These are phyloP conservation scores for Patella depressa DNA, from an alignment of 2,888 invertebrate genomes.

Conservation along the genomic window DNA sequence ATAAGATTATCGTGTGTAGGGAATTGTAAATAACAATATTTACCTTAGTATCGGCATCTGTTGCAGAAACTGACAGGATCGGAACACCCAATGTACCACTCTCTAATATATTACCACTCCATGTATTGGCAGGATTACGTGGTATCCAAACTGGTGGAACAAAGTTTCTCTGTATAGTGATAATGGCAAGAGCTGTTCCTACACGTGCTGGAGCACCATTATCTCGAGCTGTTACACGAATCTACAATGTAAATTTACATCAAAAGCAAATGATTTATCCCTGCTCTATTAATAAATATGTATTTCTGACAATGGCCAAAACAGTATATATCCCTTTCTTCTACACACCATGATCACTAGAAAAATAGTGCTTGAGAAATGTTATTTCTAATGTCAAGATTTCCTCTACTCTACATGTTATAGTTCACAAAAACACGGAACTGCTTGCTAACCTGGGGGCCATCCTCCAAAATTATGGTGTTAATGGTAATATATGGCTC, in stretches of 20 bases:
- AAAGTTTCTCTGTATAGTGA: constrained; percentile 59
- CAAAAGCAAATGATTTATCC: no score
- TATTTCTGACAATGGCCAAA: no score
- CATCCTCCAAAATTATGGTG: no score
- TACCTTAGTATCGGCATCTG: constrained; percentile 45
- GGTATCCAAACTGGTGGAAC: constrained; percentile 41
- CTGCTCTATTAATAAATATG: no score
- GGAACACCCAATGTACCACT: constrained; percentile 42
- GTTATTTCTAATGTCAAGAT: no score
- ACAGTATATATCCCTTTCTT: no score
- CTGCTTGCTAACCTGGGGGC: no score
- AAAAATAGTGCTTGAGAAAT: no score
- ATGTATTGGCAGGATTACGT: constrained; percentile 13
- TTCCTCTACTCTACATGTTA: no score
- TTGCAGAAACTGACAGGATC: constrained; percentile 42
- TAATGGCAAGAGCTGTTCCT: constrained; percentile 52
- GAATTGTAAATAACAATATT: neutral
- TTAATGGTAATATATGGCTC: no score
- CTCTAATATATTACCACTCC: constrained; percentile 39
- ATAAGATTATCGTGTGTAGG: neutral
- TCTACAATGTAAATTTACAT: constrained; percentile 36
- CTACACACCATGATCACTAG: no score
- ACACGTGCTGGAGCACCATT: constrained; percentile 57
- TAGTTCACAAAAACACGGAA: no score
- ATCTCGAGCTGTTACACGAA: constrained; percentile 60